Percentiles rank a stretch among this genome's conserved stretches.
These are phyloP conservation scores for Actinemys pallida DNA, from an alignment of 2,113 vertebrate genomes.

Conservation along the genomic window DNA sequence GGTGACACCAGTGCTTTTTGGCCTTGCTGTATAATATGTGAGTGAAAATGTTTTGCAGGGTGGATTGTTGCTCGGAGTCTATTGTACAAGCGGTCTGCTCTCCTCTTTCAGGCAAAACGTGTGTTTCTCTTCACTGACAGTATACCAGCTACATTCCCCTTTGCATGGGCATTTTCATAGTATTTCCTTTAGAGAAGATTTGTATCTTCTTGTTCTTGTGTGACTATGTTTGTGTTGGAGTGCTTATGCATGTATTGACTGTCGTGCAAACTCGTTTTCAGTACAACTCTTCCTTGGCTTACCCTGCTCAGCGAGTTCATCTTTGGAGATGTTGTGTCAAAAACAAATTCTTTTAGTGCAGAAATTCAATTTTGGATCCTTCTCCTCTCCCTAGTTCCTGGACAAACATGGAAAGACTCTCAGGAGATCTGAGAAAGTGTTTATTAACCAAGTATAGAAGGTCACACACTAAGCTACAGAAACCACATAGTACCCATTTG, in stretches of 20 bases:
- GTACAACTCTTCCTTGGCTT: background rate
- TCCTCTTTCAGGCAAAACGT: background rate
- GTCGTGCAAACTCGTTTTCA: background rate
- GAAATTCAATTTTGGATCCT: background rate
- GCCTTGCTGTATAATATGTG: background rate
- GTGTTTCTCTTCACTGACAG: background rate
- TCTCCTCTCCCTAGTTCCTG: background rate
- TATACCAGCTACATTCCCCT: background rate
- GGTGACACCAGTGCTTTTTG: background rate
- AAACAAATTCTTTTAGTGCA: background rate
- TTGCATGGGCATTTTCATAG: background rate
- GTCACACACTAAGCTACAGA: background rate
- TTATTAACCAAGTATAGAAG: background rate
- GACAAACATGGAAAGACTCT: background rate
- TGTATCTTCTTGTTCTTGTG: background rate
- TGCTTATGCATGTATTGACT: background rate
- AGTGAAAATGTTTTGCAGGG: background rate
- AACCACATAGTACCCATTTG: background rate
- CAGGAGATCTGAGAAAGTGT: background rate
- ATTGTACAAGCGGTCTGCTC: background rate
- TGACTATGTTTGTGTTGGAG: background rate
- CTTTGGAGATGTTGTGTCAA: background rate
- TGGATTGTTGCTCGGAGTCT: background rate
- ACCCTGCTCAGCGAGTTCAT: background rate
- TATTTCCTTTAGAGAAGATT: background rate